These are phyloP conservation scores for Donacobius atricapilla DNA, from an alignment of 2,113 vertebrate genomes.

Conservation along the genomic window DNA sequence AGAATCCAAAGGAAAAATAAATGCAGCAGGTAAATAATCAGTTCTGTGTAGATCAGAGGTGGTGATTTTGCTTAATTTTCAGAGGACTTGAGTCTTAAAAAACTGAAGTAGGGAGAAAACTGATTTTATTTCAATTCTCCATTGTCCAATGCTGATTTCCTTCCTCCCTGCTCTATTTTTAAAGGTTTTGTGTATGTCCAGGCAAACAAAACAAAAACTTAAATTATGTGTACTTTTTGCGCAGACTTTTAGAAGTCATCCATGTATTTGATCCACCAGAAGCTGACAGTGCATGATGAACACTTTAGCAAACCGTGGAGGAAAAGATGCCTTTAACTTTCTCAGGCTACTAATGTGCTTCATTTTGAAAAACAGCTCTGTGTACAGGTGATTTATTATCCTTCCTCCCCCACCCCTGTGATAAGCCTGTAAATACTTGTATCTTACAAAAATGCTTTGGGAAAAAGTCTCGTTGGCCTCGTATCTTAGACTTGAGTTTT, in stretches of 20 bases:
- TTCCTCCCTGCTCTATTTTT: background rate
- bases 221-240: background rate
- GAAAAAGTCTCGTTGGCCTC: background rate
- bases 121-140: background rate
- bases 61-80: background rate
- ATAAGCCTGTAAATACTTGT: background rate
- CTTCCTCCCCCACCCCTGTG: background rate
- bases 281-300: background rate
- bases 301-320: background rate
- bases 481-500: background rate
- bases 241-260: background rate
- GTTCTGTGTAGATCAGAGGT: background rate
- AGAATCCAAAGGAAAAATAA: background rate
- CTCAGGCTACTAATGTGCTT: background rate
- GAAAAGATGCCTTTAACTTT: background rate
- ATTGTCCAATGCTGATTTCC: background rate
- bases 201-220: background rate
- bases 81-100: background rate
- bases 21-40: background rate
- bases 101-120: background rate
- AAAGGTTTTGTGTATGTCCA: background rate
- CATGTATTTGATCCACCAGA: fast-evolving
- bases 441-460: background rate
- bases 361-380: background rate
- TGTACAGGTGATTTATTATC: background rate